A percentile compares a stretch with the other conserved stretches of the same genome.
Evolutionary conservation across 2,888 invertebrate species (phyloP).

Genomic region (Siphonodentalium dalli): DNA sequence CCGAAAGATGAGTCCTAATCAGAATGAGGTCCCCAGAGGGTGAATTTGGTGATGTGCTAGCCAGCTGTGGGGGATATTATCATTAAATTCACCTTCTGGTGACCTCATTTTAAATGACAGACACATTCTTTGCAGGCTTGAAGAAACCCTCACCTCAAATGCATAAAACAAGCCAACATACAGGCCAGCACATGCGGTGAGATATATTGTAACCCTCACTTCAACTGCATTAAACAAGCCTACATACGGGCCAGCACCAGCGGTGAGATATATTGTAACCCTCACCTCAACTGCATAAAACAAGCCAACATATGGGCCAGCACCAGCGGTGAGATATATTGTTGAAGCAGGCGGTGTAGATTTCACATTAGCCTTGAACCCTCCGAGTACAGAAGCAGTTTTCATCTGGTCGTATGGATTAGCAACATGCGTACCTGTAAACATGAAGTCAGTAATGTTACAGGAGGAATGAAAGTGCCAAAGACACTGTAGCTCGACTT

Average conservation of each 20-base stretch:
- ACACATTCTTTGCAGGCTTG: too few species aligned
- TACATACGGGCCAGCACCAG: conserved; percentile 83
- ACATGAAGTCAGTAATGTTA: background rate
- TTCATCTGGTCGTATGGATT: conserved; percentile 87
- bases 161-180: background rate
- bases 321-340: conserved; percentile 79
- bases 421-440: conserved; percentile 64
- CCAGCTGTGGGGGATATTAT: too few species aligned
- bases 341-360: conserved; percentile 80
- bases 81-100: too few species aligned
- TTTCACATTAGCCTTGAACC: conserved; percentile 49
- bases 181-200: background rate
- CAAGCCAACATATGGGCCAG: conserved; percentile 85
- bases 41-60: too few species aligned
- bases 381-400: conserved; percentile 75
- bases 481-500: too few species aligned
- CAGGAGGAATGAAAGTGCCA: too few species aligned
- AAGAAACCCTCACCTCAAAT: too few species aligned
- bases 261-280: conserved; percentile 71
- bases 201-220: conserved; percentile 43
- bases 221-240: conserved; percentile 91
- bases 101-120: too few species aligned
- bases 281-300: conserved; percentile 82
- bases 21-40: too few species aligned
- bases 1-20: too few species aligned